Evolutionary conservation across 2,888 invertebrate genomes (phyloP).

Genomic region (Brachycybe producta): DNA sequence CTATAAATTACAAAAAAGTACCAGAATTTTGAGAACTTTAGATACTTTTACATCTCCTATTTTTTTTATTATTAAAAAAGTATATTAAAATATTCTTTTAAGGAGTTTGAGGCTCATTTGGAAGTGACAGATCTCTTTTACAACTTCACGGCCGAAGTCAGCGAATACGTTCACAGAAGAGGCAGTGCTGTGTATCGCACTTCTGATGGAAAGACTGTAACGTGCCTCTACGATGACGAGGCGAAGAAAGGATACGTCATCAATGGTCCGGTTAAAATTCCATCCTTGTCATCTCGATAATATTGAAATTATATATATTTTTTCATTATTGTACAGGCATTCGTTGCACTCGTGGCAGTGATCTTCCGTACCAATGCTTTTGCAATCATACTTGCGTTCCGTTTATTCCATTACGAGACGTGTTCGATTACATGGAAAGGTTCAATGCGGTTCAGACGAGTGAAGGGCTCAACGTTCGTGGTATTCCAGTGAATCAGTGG

Average conservation of each 20-base stretch:
- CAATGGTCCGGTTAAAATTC: conserved; percentile 5
- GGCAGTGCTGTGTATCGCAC: conserved; percentile 11
- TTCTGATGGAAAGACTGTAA: not conserved
- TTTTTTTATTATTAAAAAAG: not conserved
- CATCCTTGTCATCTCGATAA: not conserved
- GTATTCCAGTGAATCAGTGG: conserved; percentile 13
- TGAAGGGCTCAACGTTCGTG: conserved; percentile 7
- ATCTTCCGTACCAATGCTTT: conserved; percentile 21
- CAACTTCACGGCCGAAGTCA: conserved; percentile 13
- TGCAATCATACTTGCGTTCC: conserved; percentile 21
- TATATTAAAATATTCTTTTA: not conserved
- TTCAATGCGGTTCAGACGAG: conserved; percentile 11
- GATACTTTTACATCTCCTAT: not conserved
- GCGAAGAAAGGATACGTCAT: conserved; percentile 12
- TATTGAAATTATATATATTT: not conserved
- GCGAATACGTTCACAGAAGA: conserved; percentile 9
- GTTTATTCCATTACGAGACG: conserved; percentile 19
- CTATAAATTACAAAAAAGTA: too few relatives aligned
- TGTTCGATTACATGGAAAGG: conserved; percentile 16
- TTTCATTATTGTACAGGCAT: too few relatives aligned
- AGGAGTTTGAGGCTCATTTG: conserved; percentile 17
- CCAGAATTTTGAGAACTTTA: too few relatives aligned
- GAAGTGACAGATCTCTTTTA: conserved; percentile 15
- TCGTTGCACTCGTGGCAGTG: conserved; percentile 15
- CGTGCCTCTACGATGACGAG: conserved; percentile 5